Evolutionary conservation across 2,113 vertebrate genomes (phyloP).

Genomic region (Mormyrus iriodes): DNA sequence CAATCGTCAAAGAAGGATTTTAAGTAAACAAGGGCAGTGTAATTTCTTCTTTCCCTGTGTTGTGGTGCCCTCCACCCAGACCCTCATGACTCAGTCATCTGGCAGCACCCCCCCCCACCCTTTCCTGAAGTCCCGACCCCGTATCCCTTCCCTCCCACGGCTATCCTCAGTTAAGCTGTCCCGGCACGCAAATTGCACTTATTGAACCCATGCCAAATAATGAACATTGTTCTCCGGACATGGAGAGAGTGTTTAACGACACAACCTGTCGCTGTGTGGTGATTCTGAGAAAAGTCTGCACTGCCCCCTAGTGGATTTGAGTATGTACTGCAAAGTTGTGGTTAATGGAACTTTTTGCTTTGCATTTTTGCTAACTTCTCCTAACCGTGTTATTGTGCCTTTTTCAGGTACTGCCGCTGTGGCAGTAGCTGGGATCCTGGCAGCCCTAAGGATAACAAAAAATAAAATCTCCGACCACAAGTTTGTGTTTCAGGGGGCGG

Average conservation of each 20-base stretch:
- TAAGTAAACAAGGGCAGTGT: background rate
- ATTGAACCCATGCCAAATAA: background rate
- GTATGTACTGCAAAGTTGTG: background rate
- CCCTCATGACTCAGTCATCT: background rate
- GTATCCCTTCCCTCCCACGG: background rate
- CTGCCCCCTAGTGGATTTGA: background rate
- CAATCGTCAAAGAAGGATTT: background rate
- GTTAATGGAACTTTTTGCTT: background rate
- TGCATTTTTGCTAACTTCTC: background rate
- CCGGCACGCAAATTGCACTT: background rate
- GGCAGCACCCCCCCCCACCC: background rate
- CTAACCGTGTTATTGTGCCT: background rate
- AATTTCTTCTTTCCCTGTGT: background rate
- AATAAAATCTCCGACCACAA: conserved; percentile 81
- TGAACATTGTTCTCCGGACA: background rate
- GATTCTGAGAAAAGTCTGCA: background rate
- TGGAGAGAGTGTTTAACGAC: background rate
- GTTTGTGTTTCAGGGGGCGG: conserved; percentile 95
- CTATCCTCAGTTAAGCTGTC: background rate
- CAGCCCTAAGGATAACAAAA: conserved; percentile 85
- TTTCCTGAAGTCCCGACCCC: background rate
- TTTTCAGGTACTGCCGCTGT: conserved; percentile 87
- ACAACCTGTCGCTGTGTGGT: background rate
- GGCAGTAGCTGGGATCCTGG: conserved; percentile 84
- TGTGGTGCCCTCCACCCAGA: background rate